Base-by-base conservation (phyloP, 1,140 invertebrate genomes). In the Vollenhovia emeryi region DNA sequence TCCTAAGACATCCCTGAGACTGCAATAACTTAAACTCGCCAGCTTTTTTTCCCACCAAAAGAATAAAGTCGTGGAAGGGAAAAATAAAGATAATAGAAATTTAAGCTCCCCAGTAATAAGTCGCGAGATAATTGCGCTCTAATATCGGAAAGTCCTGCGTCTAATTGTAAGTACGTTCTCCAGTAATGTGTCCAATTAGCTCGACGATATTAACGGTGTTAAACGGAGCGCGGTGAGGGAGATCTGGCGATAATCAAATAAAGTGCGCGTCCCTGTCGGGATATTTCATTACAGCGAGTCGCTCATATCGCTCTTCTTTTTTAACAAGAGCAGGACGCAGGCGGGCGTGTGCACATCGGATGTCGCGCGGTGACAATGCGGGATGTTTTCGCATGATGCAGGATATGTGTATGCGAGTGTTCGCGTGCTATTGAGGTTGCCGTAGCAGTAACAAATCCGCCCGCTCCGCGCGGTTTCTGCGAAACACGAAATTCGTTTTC, bases 401-500 rank as follows among this genome's bases (percentile, higher is more conserved):
- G 50, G 33, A 59, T 68, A 21, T 57, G 55, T 36, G 50, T 50
- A 30, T 21, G 11, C 11, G 21, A 13, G 11, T 9, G 9, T 18
- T 43, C 33, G 43, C 36, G 5, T 40, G 55, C 33, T 66, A 85
- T 84, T 59, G 64, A 48, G 50, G 36, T 75, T 69, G 69, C 50
- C 15, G 62, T 27, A 52, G 66, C 48, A 60, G 40, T 27, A 78
- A 69, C 64, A 69, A 87, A 87, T 87, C 66, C 74, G 69, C 40
- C n/a, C 43, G n/a, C 30, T 36, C 48, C 52, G 9, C 15, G 24
- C 24, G 68, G 40, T 48, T 18, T 40, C 48, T 27, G 30, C 33
- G 45, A 64, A 76, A 64, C 75, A n/a, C 33, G n/a, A 68, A 78
- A 87, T 88, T 66, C 71, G 33, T 45, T 86, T 84, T 52, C 59